phyloP scores from a whole-genome alignment of 2,888 invertebrate species.

The Salticus scenicus region DNA sequence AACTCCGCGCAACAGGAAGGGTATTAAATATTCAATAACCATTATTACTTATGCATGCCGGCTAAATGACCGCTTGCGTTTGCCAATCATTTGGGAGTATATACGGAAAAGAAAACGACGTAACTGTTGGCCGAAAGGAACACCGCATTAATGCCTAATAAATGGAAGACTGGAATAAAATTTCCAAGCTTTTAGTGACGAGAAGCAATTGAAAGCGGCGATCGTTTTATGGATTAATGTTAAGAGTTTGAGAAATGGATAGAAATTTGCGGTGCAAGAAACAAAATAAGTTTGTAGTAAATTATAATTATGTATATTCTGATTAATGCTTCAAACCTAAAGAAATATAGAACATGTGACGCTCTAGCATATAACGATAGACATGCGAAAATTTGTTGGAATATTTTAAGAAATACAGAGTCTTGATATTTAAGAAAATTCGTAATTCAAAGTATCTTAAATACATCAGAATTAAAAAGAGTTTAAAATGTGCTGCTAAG shows the following conservation, averaged over 20 bases:
- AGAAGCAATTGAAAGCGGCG: not conserved
- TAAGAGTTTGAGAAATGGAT: not conserved
- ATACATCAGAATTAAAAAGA: too few species aligned
- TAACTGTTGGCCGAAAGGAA: not conserved
- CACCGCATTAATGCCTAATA: slow-evolving; percentile 11
- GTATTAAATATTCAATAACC: slow-evolving; percentile 18
- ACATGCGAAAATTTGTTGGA: too few species aligned
- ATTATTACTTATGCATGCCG: slow-evolving; percentile 33
- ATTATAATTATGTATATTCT: not conserved
- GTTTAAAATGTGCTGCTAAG: too few species aligned
- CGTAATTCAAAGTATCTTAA: too few species aligned
- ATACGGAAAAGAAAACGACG: not conserved
- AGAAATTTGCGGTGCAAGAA: not conserved
- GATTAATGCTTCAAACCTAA: too few species aligned
- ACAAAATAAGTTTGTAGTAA: not conserved
- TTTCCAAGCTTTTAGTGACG: not conserved
- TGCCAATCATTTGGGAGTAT: not conserved
- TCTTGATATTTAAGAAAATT: too few species aligned
- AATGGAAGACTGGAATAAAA: slow-evolving; percentile 20
- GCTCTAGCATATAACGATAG: too few species aligned
- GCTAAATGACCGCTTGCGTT: slow-evolving; percentile 23
- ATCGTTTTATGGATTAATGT: not conserved
- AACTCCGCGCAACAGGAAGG: not conserved
- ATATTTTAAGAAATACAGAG: too few species aligned
- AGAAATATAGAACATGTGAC: too few species aligned